Percentiles rank a stretch among this genome's conserved stretches.
Evolutionary conservation across 2,113 vertebrate species (phyloP).

Genomic region (Bagarius yarrelli): DNA sequence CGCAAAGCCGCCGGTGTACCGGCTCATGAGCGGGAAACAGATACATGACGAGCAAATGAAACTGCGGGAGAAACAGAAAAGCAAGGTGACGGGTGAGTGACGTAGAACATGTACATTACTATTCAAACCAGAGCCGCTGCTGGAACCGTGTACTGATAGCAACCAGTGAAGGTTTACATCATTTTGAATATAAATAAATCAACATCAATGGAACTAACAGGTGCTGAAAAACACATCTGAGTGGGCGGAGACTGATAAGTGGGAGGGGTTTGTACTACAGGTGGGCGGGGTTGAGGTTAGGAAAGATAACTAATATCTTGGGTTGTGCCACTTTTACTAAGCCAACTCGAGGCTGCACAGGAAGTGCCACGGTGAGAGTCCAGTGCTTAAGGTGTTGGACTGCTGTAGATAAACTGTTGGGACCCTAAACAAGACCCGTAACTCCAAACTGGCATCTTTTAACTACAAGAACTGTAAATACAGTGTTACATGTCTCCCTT

Average conservation of each 20-base stretch:
- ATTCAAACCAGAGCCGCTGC: not conserved
- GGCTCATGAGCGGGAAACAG: slow-evolving; percentile 85
- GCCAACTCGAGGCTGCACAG: not conserved
- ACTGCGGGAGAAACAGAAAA: slow-evolving; percentile 74
- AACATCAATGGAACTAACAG: not conserved
- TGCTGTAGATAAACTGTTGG: no score
- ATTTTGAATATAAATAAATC: not conserved
- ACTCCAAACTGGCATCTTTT: no score
- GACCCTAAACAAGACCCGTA: no score
- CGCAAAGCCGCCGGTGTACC: slow-evolving; percentile 79
- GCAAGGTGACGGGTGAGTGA: slow-evolving; percentile 69
- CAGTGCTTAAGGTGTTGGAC: no score
- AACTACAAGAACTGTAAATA: no score
- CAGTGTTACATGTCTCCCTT: not conserved
- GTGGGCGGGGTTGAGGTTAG: not conserved
- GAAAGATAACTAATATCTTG: not conserved
- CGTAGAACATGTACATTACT: not conserved
- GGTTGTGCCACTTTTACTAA: not conserved
- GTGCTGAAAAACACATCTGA: not conserved
- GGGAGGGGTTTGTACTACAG: not conserved
- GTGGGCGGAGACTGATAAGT: not conserved
- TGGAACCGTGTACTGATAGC: not conserved
- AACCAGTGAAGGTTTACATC: not conserved
- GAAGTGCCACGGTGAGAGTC: no score
- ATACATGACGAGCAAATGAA: slow-evolving; percentile 82